Percentiles rank a stretch among this genome's conserved stretches.
phyloP scores from a whole-genome alignment of 2,113 vertebrate species.

The Gadus macrocephalus region DNA sequence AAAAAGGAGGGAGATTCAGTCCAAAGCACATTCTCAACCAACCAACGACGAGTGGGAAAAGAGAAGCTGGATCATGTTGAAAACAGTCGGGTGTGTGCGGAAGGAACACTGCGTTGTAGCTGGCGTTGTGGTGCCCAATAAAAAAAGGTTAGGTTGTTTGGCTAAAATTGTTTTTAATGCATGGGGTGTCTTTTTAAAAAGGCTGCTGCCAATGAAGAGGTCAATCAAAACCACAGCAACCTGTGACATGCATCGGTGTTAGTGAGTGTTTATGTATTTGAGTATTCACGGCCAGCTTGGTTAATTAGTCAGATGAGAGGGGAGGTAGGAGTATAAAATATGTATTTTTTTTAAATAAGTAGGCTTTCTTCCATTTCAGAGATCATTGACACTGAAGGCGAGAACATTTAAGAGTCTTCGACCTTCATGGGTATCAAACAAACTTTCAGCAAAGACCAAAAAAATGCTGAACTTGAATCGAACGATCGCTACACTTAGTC shows the following conservation, averaged over 20 bases:
- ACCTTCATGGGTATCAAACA: too few relatives aligned
- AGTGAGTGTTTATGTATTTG: not conserved
- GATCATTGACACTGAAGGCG: too few relatives aligned
- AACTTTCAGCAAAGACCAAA: too few relatives aligned
- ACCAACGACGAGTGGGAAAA: conserved; percentile 56
- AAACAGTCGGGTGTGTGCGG: conserved; percentile 5
- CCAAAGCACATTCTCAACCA: conserved; percentile 67
- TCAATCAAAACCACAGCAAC: conserved; percentile 38
- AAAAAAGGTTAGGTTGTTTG: conserved; percentile 12
- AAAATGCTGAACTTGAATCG: too few relatives aligned
- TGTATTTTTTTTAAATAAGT: too few relatives aligned
- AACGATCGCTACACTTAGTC: too few relatives aligned
- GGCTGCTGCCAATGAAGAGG: not conserved
- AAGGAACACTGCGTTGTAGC: conserved; percentile 27
- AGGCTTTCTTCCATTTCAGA: too few relatives aligned
- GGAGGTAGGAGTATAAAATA: too few relatives aligned
- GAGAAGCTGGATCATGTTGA: conserved; percentile 58
- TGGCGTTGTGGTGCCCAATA: conserved; percentile 21
- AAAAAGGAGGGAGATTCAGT: conserved; percentile 74
- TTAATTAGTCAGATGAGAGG: too few relatives aligned
- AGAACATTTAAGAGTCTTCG: too few relatives aligned
- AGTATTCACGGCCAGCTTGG: not conserved
- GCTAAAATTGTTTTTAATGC: not conserved
- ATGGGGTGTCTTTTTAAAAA: conserved; percentile 17
- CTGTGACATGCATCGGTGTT: conserved; percentile 35